These are phyloP conservation scores for Clarias platycephalus DNA, from an alignment of 2,797 vertebrate genomes.

Conservation along the genomic window DNA sequence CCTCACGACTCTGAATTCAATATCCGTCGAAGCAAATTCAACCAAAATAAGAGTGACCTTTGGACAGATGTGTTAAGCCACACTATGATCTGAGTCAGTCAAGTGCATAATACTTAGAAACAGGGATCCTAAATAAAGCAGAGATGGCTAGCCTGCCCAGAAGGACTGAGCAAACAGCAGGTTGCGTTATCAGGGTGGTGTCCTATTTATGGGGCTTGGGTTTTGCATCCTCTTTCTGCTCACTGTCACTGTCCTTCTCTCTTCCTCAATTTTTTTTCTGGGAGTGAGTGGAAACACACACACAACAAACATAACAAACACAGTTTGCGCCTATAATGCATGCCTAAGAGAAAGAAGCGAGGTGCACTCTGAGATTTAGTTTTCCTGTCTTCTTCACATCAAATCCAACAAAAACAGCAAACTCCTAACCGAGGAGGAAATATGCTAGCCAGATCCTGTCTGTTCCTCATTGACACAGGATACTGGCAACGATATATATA, in stretches of 20 bases:
- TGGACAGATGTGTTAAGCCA: conserved; percentile 42
- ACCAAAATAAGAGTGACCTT: conserved; percentile 63
- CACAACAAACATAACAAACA: not conserved
- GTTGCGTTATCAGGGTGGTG: conserved; percentile 27
- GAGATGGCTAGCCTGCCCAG: not conserved
- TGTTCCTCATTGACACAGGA: conserved; percentile 19
- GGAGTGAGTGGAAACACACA: not conserved
- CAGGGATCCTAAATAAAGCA: conserved; percentile 54
- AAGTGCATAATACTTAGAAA: conserved; percentile 45
- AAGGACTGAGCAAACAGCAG: conserved; percentile 18
- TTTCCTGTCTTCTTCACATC: conserved; percentile 57
- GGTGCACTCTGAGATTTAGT: not conserved
- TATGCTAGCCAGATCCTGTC: not conserved
- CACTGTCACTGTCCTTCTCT: not conserved
- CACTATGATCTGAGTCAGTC: conserved; percentile 35
- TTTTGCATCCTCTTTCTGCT: conserved; percentile 30
- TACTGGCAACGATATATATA: conserved; percentile 4
- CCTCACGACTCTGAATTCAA: conserved; percentile 35
- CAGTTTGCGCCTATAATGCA: not conserved
- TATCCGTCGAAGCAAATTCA: conserved; percentile 49
- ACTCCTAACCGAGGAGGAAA: conserved; percentile 40
- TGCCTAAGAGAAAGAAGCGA: not conserved
- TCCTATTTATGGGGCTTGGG: conserved; percentile 25
- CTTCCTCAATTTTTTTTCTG: conserved; percentile 19
- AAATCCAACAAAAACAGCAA: conserved; percentile 52